phyloP scores from a whole-genome alignment of 2,888 invertebrate genomes.

The Rhamnusium bicolor region DNA sequence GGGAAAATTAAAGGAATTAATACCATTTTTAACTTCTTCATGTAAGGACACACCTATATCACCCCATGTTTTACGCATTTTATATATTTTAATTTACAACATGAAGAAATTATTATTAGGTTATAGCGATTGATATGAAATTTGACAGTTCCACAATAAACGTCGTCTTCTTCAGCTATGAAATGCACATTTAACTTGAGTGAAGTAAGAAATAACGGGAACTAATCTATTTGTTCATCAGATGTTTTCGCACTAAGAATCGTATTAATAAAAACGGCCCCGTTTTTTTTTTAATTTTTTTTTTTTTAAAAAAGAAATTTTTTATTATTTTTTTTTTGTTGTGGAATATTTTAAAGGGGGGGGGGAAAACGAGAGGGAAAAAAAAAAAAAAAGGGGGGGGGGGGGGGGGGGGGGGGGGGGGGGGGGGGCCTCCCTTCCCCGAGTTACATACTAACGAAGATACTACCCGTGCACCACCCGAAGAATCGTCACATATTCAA shows the following conservation, averaged over 20 bases:
- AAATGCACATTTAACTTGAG: too few species aligned
- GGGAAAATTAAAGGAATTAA: constrained; percentile 73
- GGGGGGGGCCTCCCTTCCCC: too few species aligned
- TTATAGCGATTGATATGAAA: neutral
- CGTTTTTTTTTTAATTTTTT: too few species aligned
- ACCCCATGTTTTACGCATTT: constrained; percentile 71
- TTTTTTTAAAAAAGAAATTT: too few species aligned
- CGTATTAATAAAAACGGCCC: too few species aligned
- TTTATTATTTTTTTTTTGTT: too few species aligned
- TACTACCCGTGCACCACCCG: too few species aligned
- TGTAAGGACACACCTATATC: constrained; percentile 71
- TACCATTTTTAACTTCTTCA: constrained; percentile 69
- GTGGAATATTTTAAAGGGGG: too few species aligned
- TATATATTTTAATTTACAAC: constrained; percentile 5
- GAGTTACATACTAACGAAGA: too few species aligned
- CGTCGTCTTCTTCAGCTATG: neutral
- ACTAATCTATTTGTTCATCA: neutral
- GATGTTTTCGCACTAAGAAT: neutral
- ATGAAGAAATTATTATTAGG: neutral
- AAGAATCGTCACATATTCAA: neutral
- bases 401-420: too few species aligned
- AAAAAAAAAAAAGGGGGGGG: too few species aligned
- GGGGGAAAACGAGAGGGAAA: too few species aligned
- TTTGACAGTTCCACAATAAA: neutral
- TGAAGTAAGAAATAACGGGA: neutral